Evolutionary conservation across 1,140 invertebrate genomes (phyloP), one percentile per base, ranked within the genome.

Genomic region (Aphaenogaster ashmeadi): DNA sequence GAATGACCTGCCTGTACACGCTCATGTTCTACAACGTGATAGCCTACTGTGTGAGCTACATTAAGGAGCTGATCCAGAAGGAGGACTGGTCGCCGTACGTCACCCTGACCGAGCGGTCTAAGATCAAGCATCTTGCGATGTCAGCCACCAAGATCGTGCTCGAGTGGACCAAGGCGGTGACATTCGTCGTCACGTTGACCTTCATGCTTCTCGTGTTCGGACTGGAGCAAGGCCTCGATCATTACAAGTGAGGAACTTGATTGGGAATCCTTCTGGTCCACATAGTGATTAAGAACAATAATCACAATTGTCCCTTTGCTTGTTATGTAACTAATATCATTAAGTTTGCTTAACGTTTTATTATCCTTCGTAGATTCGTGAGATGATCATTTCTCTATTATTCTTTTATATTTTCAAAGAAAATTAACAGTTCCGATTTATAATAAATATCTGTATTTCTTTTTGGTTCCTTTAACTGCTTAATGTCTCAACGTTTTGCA

Each of bases 1-100:
- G 96, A 56, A 95, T 97, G 36, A 97, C 97, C 0, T 96, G 96
- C 33, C 96, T 98, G 11, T 98, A 98, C 93, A 97, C 97, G 0
- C 95, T 98, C 4, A 97, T 98, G 97, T 98, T 98, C 94, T 98
- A 98, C 95, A 98, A 98, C 92, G 97, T 98, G 1, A 95, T 98
- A 72, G 97, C 97, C 0, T 98, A 98, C 94, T 97, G 97, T 86
- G 96, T 98, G 0, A 96, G 96, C 83, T 98, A 98, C 93, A 96
- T 97, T 11, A 97, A 97, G 89, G 97, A 98, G 93, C 95, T 98
- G 2, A 96, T 97, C 60, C 96, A 97, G 64, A 97, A 97, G 90
- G 97, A 97, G 92, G 97, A 98, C 93, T 98, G 97, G 97, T 97
- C 97, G 1, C 96, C 97, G 0, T 97, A 97, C 81, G 97, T 98